Evolutionary conservation across 2,888 invertebrate species (phyloP).

Genomic region (Chymomyza caudatula): DNA sequence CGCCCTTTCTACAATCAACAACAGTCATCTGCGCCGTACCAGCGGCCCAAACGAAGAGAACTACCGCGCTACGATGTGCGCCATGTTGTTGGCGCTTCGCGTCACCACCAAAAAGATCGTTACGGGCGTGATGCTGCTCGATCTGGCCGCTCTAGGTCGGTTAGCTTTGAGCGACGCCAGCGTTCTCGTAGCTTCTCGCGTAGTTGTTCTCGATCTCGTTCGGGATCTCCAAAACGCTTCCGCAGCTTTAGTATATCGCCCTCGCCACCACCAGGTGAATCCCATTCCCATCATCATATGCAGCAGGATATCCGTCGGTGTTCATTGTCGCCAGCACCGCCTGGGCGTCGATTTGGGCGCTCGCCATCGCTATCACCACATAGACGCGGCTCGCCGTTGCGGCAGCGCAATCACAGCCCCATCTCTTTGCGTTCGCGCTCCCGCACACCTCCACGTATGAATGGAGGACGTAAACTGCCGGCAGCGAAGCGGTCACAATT

Average conservation of each 20-base stretch:
- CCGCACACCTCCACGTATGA: constrained; percentile 55
- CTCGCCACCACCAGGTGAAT: constrained; percentile 54
- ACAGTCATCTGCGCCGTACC: constrained; percentile 24
- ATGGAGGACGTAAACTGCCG: constrained; percentile 52
- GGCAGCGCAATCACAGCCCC: constrained; percentile 55
- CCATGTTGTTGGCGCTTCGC: constrained; percentile 82
- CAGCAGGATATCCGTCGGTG: constrained; percentile 31
- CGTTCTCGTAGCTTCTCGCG: constrained; percentile 59
- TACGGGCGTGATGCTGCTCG: constrained; percentile 86
- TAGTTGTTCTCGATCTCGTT: constrained; percentile 57
- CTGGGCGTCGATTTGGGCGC: constrained; percentile 50
- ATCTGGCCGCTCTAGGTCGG: constrained; percentile 75
- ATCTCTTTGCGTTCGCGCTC: constrained; percentile 74
- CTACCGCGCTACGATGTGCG: constrained; percentile 90
- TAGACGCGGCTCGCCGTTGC: constrained; percentile 38
- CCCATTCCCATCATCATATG: constrained; percentile 25
- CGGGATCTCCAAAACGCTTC: constrained; percentile 48
- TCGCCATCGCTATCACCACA: constrained; percentile 51
- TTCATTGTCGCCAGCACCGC: constrained; percentile 41
- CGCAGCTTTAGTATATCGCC: constrained; percentile 76
- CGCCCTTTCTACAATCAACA: constrained; percentile 33
- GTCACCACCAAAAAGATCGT: constrained; percentile 82
- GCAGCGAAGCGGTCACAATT: constrained; percentile 43
- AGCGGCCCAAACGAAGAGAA: constrained; percentile 84
- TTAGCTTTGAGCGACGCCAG: constrained; percentile 51